These are phyloP conservation scores for Scomber japonicus DNA, from an alignment of 2,113 vertebrate species.

Conservation along the genomic window DNA sequence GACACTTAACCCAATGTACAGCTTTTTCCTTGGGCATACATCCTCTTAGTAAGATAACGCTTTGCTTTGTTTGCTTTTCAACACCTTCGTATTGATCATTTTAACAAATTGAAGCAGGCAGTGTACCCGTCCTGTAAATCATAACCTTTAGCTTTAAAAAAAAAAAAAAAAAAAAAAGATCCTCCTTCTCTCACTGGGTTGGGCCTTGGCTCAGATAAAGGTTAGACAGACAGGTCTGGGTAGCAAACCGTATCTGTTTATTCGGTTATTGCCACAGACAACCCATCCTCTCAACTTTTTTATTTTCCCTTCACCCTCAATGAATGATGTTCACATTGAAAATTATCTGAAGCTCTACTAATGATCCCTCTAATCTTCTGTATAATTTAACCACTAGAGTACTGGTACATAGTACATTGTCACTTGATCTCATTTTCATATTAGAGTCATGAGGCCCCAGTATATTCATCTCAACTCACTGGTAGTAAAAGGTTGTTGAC, in stretches of 20 bases:
- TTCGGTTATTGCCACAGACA: constrained; percentile 22
- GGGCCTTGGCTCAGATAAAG: constrained; percentile 17
- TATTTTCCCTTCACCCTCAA: background rate
- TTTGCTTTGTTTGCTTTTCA: constrained; percentile 35
- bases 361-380: background rate
- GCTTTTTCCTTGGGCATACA: background rate
- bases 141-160: constrained; percentile 47
- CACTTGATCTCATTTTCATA: constrained; percentile 27
- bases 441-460: background rate
- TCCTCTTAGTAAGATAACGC: background rate
- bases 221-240: constrained; percentile 31
- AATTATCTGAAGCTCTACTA: background rate
- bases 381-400: background rate
- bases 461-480: constrained; percentile 8
- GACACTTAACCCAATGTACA: background rate
- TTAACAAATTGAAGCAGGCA: constrained; percentile 3
- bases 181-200: constrained; percentile 25
- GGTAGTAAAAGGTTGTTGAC: constrained; percentile 41
- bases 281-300: background rate
- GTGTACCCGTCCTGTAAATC: constrained; percentile 32
- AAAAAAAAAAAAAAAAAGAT: constrained; percentile 33
- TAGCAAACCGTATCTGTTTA: constrained; percentile 12
- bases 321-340: background rate
- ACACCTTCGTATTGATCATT: constrained; percentile 34
- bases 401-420: background rate